Base-by-base conservation (phyloP, 2,113 vertebrate species). In the Pseudorhombus dupliciocellatus region DNA sequence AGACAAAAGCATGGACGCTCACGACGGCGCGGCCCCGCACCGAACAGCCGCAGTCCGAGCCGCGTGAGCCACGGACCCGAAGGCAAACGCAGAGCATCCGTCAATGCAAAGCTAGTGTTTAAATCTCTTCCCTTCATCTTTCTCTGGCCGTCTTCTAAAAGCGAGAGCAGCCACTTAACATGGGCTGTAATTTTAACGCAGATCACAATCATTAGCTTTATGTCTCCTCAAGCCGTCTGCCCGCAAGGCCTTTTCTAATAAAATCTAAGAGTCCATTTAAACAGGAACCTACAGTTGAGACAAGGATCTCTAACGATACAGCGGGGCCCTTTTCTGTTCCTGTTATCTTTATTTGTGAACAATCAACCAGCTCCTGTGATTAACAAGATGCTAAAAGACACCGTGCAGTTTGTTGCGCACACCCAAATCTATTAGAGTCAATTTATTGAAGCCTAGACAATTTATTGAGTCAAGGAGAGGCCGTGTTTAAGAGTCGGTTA, bases 1-100 rank as follows among this genome's bases (percentile, higher is more conserved):
- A 76, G 77, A 88, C 66, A 77, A 82, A 80, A 75, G 80, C 58
- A 83, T 88, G 84, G 30, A 54, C 31, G 44, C 86, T 83, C 89
- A 88, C 80, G 83, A 15, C 40, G 73, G 60, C 59, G 74, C 70
- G 60, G 67, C 67, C 59, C 53, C 62, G 68, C 84, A 83, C 52
- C 42, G 74, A 77, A 77, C 42, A 64, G 21, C 14, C 30, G 12
- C 12, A 4, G 26, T 60, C 20, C 10, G 5, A 46, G 48, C 11
- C 1, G 25, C n/a, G 22, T 14, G 40, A 16, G 51, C 14, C 21
- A 11, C 25, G 26, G 31, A 37, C 26, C 28, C 4, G 5, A 11
- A 54, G 63, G 44, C 46, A n/a, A 28, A 28, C 26, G 26, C 26
- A 28, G 26, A 3, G 5, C 26, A 28, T 28, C 26, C 15, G 48